A percentile compares a stretch with the other conserved stretches of the same genome.
These are phyloP conservation scores for Macquaria ambigua DNA, from an alignment of 2,113 vertebrate species.

Conservation along the genomic window DNA sequence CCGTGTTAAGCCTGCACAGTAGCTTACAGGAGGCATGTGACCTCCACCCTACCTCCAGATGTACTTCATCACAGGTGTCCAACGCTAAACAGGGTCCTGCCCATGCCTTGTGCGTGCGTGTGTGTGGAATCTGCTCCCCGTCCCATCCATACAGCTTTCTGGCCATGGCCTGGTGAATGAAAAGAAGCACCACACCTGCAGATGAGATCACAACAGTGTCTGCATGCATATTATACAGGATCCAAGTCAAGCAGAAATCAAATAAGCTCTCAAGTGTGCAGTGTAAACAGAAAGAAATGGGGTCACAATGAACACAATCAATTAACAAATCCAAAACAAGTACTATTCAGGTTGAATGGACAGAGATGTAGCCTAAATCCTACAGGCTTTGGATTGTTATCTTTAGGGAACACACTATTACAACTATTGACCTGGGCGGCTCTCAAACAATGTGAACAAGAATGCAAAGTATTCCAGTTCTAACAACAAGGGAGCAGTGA, in stretches of 20 bases:
- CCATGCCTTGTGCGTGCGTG: neutral
- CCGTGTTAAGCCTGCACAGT: slow-evolving; percentile 51
- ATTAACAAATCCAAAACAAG: slow-evolving; percentile 74
- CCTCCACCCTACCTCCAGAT: slow-evolving; percentile 63
- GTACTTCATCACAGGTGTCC: slow-evolving; percentile 57
- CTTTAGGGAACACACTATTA: slow-evolving; percentile 74
- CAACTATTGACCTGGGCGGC: slow-evolving; percentile 72
- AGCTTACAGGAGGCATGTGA: slow-evolving; percentile 66
- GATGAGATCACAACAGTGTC: slow-evolving; percentile 47
- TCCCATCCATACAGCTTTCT: neutral
- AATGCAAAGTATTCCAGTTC: slow-evolving; percentile 82
- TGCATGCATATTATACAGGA: slow-evolving; percentile 34
- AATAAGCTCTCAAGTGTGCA: slow-evolving; percentile 55
- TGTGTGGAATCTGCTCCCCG: slow-evolving; percentile 36
- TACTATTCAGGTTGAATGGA: slow-evolving; percentile 68
- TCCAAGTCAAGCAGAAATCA: slow-evolving; percentile 64
- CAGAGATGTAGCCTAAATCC: slow-evolving; percentile 70
- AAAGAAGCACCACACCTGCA: slow-evolving; percentile 55
- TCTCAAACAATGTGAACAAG: slow-evolving; percentile 77
- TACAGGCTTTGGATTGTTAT: slow-evolving; percentile 69
- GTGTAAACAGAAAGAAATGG: slow-evolving; percentile 60
- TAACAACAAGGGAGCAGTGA: slow-evolving; percentile 69
- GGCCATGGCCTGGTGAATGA: neutral
- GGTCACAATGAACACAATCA: slow-evolving; percentile 75
- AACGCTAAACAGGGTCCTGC: neutral